Percentiles rank a stretch among this genome's conserved stretches.
Evolutionary conservation across 1,140 invertebrate species (phyloP).

Genomic region (Ostrea denselamellosa): DNA sequence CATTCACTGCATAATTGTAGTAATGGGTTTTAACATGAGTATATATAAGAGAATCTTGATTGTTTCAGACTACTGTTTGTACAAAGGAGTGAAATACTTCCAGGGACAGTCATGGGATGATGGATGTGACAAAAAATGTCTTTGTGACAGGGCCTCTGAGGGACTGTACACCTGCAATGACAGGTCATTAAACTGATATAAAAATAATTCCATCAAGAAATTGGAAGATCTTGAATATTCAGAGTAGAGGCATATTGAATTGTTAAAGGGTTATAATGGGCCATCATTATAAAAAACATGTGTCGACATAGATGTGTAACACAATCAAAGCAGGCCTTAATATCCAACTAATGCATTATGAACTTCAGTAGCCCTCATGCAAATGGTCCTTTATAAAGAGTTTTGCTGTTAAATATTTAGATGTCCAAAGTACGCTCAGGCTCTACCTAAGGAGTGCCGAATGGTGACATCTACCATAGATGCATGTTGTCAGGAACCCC

Average conservation of each 20-base stretch:
- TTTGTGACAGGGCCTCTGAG: constrained; percentile 63
- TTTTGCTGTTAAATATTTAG: constrained; percentile 39
- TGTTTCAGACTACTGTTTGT: constrained; percentile 67
- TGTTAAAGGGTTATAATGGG: too few species aligned
- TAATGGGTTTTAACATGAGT: not conserved
- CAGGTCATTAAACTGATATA: constrained; percentile 48
- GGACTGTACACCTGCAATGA: constrained; percentile 63
- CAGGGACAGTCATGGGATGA: constrained; percentile 64
- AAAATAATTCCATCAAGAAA: not conserved
- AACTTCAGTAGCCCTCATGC: too few species aligned
- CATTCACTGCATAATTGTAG: too few species aligned
- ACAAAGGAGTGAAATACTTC: constrained; percentile 64
- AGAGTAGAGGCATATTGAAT: too few species aligned
- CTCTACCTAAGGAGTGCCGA: constrained; percentile 61
- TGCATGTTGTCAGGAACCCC: constrained; percentile 61
- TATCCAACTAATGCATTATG: too few species aligned
- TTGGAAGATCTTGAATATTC: too few species aligned
- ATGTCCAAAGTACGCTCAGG: constrained; percentile 60
- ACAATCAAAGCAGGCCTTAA: too few species aligned
- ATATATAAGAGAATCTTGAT: not conserved
- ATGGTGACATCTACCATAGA: constrained; percentile 62
- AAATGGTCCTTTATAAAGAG: too few species aligned
- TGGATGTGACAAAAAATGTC: constrained; percentile 66
- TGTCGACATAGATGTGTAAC: too few species aligned
- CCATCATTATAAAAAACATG: too few species aligned